Conservation (phyloP, 2,888 invertebrate genomes). For the Aporophyla nigra region DNA sequence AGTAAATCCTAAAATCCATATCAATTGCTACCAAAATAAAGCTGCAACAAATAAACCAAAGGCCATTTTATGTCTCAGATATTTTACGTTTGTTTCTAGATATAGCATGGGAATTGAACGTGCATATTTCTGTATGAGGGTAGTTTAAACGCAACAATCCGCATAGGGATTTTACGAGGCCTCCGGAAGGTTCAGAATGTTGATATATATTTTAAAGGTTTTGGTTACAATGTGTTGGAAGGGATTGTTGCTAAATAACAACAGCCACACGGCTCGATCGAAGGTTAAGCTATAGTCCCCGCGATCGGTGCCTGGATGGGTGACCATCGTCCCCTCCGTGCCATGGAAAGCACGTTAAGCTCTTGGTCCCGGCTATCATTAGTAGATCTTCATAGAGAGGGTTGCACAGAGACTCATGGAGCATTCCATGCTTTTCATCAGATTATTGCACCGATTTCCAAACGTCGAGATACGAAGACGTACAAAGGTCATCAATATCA, state of each 20-base stretch:
- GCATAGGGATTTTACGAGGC: constrained; percentile 77
- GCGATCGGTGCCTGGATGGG: too few relatives aligned
- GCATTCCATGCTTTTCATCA: too few relatives aligned
- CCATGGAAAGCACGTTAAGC: neutral
- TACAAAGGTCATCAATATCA: too few relatives aligned
- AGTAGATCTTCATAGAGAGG: neutral
- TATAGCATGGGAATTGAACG: constrained; percentile 69
- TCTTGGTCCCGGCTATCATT: neutral
- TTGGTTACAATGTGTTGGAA: neutral
- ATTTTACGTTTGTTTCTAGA: constrained; percentile 66
- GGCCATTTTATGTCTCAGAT: constrained; percentile 57
- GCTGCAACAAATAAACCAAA: constrained; percentile 43
- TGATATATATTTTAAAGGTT: constrained; percentile 69
- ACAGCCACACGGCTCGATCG: neutral
- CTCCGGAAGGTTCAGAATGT: constrained; percentile 61
- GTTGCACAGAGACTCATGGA: too few relatives aligned
- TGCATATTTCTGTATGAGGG: constrained; percentile 75
- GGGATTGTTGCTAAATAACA: neutral
- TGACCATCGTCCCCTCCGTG: neutral
- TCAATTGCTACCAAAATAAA: constrained; percentile 15
- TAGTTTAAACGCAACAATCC: constrained; percentile 75
- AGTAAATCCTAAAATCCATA: constrained; percentile 14
- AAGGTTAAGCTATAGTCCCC: neutral
- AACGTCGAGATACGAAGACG: too few relatives aligned
- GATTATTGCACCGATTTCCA: too few relatives aligned